These are phyloP conservation scores for Nephila pilipes DNA, from an alignment of 1,140 invertebrate species.

Conservation along the genomic window DNA sequence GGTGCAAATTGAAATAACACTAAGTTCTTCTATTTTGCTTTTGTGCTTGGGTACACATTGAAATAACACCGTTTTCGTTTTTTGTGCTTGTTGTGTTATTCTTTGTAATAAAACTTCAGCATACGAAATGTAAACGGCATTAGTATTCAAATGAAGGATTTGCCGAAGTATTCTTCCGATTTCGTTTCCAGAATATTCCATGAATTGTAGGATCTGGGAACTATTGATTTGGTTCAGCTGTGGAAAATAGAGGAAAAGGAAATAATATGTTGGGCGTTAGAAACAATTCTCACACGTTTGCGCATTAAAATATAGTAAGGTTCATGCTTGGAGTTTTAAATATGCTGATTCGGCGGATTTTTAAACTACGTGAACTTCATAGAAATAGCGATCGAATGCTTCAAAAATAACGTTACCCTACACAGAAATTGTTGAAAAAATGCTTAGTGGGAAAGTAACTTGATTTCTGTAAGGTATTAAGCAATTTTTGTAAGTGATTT, in stretches of 20 bases:
- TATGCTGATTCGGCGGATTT: neutral
- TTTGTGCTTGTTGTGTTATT: neutral
- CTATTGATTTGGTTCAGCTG: conserved; percentile 58
- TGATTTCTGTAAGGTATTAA: no score
- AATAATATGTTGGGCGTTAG: conserved; percentile 10
- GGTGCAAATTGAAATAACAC: neutral
- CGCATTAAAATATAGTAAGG: neutral
- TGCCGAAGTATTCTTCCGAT: conserved; percentile 14
- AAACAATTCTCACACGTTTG: conserved; percentile 22
- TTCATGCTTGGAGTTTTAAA: neutral
- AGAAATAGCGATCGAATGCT: neutral
- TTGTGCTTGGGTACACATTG: neutral
- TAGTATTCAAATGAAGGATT: conserved; percentile 66
- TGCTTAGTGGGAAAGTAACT: no score
- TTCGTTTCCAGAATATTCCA: neutral
- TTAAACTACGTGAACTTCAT: neutral
- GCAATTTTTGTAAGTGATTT: no score
- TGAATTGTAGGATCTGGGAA: conserved; percentile 19
- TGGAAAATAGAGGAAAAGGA: neutral
- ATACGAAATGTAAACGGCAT: conserved; percentile 58
- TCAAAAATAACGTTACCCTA: no score
- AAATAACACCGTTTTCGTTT: neutral
- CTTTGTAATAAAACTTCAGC: conserved; percentile 17
- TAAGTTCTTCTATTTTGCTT: neutral
- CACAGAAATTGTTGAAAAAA: no score